Evolutionary conservation across 92 coral and sea anemone genomes (phyloP), one percentile per base, ranked within the genome.

Genomic region (Palythoa grandiflora): DNA sequence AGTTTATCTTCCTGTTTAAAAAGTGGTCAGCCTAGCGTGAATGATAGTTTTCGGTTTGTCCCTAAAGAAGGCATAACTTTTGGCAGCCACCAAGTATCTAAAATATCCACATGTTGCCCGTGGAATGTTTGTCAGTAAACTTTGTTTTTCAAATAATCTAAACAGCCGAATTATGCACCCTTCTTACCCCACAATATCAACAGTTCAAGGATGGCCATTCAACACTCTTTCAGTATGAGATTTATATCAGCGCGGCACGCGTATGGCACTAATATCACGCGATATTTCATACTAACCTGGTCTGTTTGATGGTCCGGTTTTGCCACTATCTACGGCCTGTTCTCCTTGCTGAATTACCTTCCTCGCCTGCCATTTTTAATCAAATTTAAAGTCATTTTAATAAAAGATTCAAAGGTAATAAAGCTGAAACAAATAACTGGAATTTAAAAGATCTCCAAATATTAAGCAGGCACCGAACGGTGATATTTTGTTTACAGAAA

Each of bases 261-360:
- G 83, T 54, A 28, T 14, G 2, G 44, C 83, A 28, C 11, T 9
- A 77, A 55, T 77, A 54, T 77, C 83, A 77, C 68, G 68, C 68
- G 83, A 77, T 77, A 77, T 77, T 77, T 53, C 19, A 54, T 3
- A 53, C 83, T 4, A 28, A 77, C 83, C 83, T 77, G 40, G 16
- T 77, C 2, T 54, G 83, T 77, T 75, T 5, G 61, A 9, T 48
- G 6, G 61, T 38, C 14, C 16, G 5, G 9, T 55, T 50, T 40
- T 17, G 10, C 39, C 13, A 3, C 21, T 50, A 4, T 35, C 48
- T 10, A 17, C 68, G 6, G 13, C 8, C 9, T 52, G 50, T 13
- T 59, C 36, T 37, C 12, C 60, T 36, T 77, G 15, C 40, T 16
- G 19, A 51, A 16, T 35, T 9, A 16, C 83, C 53, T 19, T 14